Conservation (phyloP, 2,888 invertebrate genomes). For the Actias luna region DNA sequence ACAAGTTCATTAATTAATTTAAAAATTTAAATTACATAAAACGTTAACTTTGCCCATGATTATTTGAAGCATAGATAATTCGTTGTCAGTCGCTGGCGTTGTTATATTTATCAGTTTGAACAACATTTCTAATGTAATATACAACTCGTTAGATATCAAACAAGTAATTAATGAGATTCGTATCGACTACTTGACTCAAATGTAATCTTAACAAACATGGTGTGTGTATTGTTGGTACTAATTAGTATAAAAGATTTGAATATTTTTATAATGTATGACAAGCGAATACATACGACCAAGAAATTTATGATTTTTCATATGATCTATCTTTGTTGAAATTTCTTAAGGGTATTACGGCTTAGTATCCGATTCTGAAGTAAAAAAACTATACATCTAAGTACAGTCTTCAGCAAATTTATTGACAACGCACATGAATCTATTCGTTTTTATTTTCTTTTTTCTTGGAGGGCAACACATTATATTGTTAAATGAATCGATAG, state of each 20-base stretch:
- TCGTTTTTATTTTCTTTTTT: no score
- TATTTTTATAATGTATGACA: slow-evolving; percentile 63
- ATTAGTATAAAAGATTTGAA: slow-evolving; percentile 56
- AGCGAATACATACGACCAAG: slow-evolving; percentile 17
- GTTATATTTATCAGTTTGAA: background rate
- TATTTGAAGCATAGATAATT: background rate
- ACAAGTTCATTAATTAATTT: no score
- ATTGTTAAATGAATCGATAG: no score
- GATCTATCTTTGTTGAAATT: background rate
- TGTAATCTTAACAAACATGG: slow-evolving; percentile 22
- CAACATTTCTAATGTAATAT: background rate
- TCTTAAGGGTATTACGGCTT: background rate
- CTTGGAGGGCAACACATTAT: no score
- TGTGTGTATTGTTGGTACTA: slow-evolving; percentile 52
- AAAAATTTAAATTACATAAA: no score
- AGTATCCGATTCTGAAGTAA: no score
- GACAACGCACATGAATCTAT: no score
- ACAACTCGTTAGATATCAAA: background rate
- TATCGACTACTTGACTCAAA: background rate
- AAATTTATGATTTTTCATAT: background rate
- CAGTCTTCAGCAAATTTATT: no score
- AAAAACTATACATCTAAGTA: no score
- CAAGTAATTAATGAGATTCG: background rate
- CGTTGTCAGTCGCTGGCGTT: background rate
- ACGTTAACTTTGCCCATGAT: background rate